Base-by-base conservation (phyloP, 2,113 vertebrate species). In the Chaenocephalus aceratus region DNA sequence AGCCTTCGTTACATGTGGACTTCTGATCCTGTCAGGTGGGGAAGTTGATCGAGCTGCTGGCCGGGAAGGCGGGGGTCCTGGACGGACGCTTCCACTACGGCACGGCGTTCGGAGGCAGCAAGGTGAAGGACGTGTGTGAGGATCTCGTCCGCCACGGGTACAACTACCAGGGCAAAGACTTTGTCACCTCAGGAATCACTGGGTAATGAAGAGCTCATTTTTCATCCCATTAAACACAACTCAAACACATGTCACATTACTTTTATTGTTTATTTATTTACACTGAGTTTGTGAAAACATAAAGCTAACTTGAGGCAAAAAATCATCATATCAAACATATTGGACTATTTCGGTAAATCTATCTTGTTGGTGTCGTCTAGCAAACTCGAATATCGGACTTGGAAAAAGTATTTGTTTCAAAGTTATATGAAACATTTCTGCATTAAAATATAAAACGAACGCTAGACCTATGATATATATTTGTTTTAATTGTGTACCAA, bases 91-190 rank as follows among this genome's bases (percentile, higher is more conserved):
- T 99, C 92, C 98, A 99, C 93, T 99, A 99, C 0, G 98, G 98
- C 52, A 99, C 98, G 0, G 98, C 98, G 5, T 99, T 99, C 23
- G 98, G 98, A 10, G 98, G 98, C 78, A 99, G 98, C 89, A 99
- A 99, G 91, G 98, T 99, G 82, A 99, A 99, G 87, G 98, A 99
- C 5, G 98, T 99, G 68, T 99, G 98, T 52, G 97, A 99, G 90
- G 98, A 99, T 90, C 97, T 99, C 0, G 97, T 99, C 75, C 97
- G 95, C 84, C 96, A 98, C 3, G 98, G 98, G 52, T 99, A 99
- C 93, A 99, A 97, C 95, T 99, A 99, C 93, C 94, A 98, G 80
- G 98, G 98, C 78, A 99, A 99, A 86, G 98, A 99, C 93, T 99
- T 96, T 0, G 98, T 99, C 78, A 99, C 98, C 63, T 99, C 98